Conservation (phyloP, 2,113 vertebrate species). For the Xiphophorus couchianus region DNA sequence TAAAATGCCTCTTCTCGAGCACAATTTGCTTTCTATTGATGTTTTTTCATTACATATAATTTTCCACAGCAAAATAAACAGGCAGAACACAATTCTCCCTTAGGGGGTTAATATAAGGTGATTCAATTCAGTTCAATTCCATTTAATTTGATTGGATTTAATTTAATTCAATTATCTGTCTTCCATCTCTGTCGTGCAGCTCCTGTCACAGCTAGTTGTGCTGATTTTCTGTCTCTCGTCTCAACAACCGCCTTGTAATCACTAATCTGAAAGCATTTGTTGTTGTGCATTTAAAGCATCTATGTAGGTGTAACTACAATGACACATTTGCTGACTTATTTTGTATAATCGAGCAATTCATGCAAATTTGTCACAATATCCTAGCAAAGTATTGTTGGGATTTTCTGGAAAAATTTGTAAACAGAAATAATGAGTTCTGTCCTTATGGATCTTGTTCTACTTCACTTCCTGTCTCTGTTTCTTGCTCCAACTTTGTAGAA, state of each 20-base stretch:
- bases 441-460: background rate
- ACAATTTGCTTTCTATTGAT: background rate
- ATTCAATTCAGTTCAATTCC: slow-evolving; percentile 1
- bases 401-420: background rate
- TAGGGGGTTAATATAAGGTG: slow-evolving; percentile 1
- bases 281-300: background rate
- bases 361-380: background rate
- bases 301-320: background rate
- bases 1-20: background rate
- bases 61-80: background rate
- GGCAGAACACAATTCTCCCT: background rate
- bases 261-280: background rate
- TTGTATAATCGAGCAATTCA: background rate
- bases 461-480: background rate
- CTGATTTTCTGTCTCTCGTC: background rate
- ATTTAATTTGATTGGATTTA: background rate
- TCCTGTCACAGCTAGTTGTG: background rate
- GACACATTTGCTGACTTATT: background rate
- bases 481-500: background rate
- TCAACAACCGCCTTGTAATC: background rate
- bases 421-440: background rate
- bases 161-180: background rate
- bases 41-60: background rate
- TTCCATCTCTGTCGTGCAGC: background rate
- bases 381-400: background rate